Base-by-base conservation (phyloP, 2,888 invertebrate genomes). In the Alsophila aescularia region DNA sequence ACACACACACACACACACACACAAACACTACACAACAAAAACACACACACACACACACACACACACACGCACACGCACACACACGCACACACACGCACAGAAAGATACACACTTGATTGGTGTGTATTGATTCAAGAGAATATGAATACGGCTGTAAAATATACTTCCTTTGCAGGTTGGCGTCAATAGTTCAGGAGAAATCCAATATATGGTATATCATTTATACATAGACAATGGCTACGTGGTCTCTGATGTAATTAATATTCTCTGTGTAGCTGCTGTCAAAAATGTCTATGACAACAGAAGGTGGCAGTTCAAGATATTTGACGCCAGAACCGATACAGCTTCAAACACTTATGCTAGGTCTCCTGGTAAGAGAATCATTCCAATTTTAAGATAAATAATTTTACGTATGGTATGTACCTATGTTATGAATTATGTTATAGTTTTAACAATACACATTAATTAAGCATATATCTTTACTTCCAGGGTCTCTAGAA, bases 201-300 rank as follows among this genome's bases (percentile, higher is more conserved):
- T 96, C 43, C 93, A 95, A 44, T 94, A 94, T 51, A 65, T 97
- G 21, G 92, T 93, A 49, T 89, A 86, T 37, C 83, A 83, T 9
- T 69, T 93, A 16, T 93, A 92, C 52, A 82, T 91, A 48, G 94
- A 95, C 68, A 83, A 88, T 41, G 94, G 95, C 0, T 90, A 83
- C 41, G 69, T 79, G 0, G 65, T 84, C 0, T 92, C 94, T 62
- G 96, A 96, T 58, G 69, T 85, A 0, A 69, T 93, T 2, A 66
- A 82, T 0, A 37, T 66, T 0, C 27, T 82, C 0, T 69, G 88
- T 0, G 53, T 84, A 0, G 40, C 79, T 0, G 79, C 82, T 2
- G 67, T 92, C 5, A 89, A 85, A 65, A 94, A 93, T 63, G 94
- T 94, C 65, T 96, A 97, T 69, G 92, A 94, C 57, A 85, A 91